These are phyloP conservation scores for Drosophila leonis DNA, from an alignment of 2,888 invertebrate genomes.

Conservation along the genomic window DNA sequence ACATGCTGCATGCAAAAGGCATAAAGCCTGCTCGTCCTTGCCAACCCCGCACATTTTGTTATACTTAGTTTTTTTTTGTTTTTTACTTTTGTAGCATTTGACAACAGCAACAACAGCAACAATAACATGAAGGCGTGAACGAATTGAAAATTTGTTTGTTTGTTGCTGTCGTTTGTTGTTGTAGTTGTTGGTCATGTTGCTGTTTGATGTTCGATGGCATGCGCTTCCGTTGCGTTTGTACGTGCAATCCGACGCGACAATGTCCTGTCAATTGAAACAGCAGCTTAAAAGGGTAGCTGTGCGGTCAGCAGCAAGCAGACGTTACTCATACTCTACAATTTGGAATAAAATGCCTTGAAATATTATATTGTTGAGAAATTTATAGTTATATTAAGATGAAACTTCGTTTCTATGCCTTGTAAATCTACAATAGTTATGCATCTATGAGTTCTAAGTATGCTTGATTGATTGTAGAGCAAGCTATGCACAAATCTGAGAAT, in stretches of 20 bases:
- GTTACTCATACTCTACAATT: constrained; percentile 11
- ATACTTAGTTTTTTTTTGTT: constrained; percentile 27
- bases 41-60: constrained; percentile 31
- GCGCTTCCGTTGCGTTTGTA: constrained; percentile 69
- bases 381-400: no score
- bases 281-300: neutral
- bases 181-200: constrained; percentile 48
- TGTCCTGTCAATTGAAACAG: constrained; percentile 15
- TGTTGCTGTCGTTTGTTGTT: constrained; percentile 31
- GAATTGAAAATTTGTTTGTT: constrained; percentile 83
- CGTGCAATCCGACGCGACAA: constrained; percentile 57
- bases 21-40: constrained; percentile 41
- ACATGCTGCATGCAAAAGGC: constrained; percentile 64
- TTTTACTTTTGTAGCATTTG: constrained; percentile 29
- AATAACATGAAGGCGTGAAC: constrained; percentile 52
- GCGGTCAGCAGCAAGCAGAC: neutral
- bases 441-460: no score
- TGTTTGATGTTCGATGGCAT: constrained; percentile 71
- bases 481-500: no score
- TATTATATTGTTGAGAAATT: no score
- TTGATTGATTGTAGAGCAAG: no score
- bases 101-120: constrained; percentile 22
- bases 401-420: no score
- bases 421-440: no score
- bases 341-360: neutral